phyloP scores from a whole-genome alignment of 2,888 invertebrate genomes.

The Leistus spinibarbis region DNA sequence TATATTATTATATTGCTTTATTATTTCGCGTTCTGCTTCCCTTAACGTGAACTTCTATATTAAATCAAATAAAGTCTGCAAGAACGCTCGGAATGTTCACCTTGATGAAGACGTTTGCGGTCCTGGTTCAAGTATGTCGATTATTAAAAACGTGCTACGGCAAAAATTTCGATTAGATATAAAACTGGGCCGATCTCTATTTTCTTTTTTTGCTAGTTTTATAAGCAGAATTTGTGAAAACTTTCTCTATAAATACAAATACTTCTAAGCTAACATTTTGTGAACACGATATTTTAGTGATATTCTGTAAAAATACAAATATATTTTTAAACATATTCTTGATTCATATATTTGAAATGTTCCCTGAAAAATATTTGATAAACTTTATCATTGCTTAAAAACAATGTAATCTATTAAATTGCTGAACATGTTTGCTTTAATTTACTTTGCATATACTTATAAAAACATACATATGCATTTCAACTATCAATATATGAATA shows the following conservation, averaged over 20 bases:
- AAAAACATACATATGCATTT: background rate
- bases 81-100: background rate
- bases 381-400: no score
- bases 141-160: background rate
- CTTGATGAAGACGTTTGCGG: background rate
- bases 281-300: no score
- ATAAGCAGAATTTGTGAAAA: no score
- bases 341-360: no score
- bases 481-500: background rate
- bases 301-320: no score
- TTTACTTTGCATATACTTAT: no score
- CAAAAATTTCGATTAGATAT: background rate
- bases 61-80: slow-evolving; percentile 16
- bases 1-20: no score
- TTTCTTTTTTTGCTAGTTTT: background rate
- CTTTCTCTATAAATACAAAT: no score
- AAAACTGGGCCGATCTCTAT: background rate
- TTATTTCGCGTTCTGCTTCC: background rate
- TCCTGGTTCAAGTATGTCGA: background rate
- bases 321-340: no score
- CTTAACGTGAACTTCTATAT: no score
- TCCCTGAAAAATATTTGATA: no score
- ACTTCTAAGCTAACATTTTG: no score
- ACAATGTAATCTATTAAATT: background rate
- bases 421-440: background rate